Evolutionary conservation across 2,113 vertebrate species (phyloP), one percentile per base, ranked within the genome.

Genomic region (Tupaia chinensis): DNA sequence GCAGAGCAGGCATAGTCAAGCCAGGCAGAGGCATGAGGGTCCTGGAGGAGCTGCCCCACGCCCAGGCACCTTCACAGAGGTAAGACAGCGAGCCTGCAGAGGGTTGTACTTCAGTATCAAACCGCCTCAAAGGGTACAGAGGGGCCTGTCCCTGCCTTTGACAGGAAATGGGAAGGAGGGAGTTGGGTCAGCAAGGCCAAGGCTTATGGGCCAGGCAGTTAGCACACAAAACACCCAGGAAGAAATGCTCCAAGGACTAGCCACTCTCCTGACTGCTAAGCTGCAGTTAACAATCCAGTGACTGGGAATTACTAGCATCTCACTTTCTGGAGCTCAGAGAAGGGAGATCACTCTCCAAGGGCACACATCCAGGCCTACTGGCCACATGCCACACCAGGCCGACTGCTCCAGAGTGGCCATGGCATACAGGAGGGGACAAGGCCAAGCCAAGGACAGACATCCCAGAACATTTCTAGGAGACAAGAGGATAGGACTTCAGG

Each of bases 181-280:
- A 6, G 29, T 16, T 0, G 2, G 85, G 14, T 53, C 2, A 1
- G 3, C 17, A 14, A 9, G 60, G 15, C 68, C 78, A 3, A 0
- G 7, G 65, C 34, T 16, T 20, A 0, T 3, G 0, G 6, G n/a
- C 58, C 23, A 15, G 29, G 72, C 32, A 7, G 16, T 13, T 68
- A 4, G 14, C 25, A n/a, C 34, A 65, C 6, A 13, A 25, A 25
- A 58, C 22, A 63, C 6, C 0, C 23, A 0, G 7, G 27, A 27
- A 20, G 56, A 54, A 32, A 10, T 0, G n/a, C 73, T 60, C 23
- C 3, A 0, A 1, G 68, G 1, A 6, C 34, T 44, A 7, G 27
- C 60, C 0, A 0, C 44, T 32, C 73, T 16, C 32, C 0, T 0
- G 0, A 1, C 1, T 2, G 10, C 3, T 16, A 5, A 2, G 2